Percentiles rank a stretch among this genome's conserved stretches.
These are phyloP conservation scores for Campoletis raptor DNA, from an alignment of 2,888 invertebrate species.

Conservation along the genomic window DNA sequence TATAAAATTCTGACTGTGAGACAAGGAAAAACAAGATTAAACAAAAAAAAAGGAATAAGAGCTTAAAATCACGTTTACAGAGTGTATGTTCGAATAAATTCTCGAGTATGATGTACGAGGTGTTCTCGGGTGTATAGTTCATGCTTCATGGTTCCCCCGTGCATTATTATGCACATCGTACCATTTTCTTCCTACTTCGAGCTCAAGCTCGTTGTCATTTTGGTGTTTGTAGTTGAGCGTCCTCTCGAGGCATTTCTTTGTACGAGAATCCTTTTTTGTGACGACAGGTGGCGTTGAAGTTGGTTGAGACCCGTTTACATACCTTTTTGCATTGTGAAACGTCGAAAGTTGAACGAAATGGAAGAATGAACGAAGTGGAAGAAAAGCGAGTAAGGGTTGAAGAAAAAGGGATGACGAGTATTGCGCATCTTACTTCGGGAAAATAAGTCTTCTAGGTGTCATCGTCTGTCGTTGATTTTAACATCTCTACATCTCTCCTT, in stretches of 20 bases:
- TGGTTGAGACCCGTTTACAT: slow-evolving; percentile 26
- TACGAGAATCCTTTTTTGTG: slow-evolving; percentile 6
- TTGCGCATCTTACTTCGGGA: slow-evolving; percentile 28
- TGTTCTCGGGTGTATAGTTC: slow-evolving; percentile 28
- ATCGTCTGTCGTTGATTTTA: slow-evolving; percentile 55
- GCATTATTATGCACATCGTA: slow-evolving; percentile 48
- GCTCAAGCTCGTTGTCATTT: slow-evolving; percentile 38
- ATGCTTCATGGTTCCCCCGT: slow-evolving; percentile 47
- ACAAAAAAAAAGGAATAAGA: neutral
- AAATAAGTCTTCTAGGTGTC: slow-evolving; percentile 49
- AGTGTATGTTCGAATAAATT: slow-evolving; percentile 18
- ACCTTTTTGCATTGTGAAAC: slow-evolving; percentile 46
- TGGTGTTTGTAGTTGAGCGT: slow-evolving; percentile 33
- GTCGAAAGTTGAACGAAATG: slow-evolving; percentile 55
- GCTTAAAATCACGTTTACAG: slow-evolving; percentile 16
- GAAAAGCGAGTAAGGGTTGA: slow-evolving; percentile 22
- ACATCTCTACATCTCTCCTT: neutral
- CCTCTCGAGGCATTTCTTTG: slow-evolving; percentile 13
- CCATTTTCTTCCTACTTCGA: slow-evolving; percentile 43
- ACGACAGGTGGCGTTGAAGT: slow-evolving; percentile 36
- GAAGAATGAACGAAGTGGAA: slow-evolving; percentile 41
- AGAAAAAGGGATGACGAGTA: slow-evolving; percentile 44
- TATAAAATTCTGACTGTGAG: neutral
- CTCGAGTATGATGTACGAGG: neutral
- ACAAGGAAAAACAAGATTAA: neutral